Conservation (phyloP, 2,888 invertebrate genomes). For the Heliothis peltigera region DNA sequence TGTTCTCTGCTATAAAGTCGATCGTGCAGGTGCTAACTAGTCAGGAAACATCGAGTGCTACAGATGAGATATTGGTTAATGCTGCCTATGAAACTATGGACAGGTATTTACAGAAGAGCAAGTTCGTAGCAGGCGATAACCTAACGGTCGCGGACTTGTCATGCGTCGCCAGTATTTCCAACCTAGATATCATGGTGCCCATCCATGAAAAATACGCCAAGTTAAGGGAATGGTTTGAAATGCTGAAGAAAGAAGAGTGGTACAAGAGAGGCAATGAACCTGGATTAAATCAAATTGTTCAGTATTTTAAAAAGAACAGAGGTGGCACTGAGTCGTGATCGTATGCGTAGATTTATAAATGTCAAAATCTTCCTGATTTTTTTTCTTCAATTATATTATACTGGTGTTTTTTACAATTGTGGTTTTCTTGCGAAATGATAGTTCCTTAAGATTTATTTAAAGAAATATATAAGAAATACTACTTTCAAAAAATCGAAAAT, state of each 20-base stretch:
- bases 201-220: conserved; percentile 64
- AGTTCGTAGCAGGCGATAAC: conserved; percentile 64
- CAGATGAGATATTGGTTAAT: conserved; percentile 29
- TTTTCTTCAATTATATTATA: too few relatives aligned
- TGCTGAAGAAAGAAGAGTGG: conserved; percentile 64
- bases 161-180: conserved; percentile 63
- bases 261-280: conserved; percentile 66
- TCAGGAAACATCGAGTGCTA: conserved; percentile 1
- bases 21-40: not conserved
- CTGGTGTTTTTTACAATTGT: too few relatives aligned
- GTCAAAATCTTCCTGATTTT: too few relatives aligned
- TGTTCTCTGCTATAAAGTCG: conserved; percentile 58
- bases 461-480: too few relatives aligned
- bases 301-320: conserved; percentile 40
- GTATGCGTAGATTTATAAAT: too few relatives aligned
- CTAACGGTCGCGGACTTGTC: conserved; percentile 73
- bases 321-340: not conserved
- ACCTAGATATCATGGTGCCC: conserved; percentile 63
- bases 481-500: too few relatives aligned
- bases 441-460: too few relatives aligned
- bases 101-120: conserved; percentile 66
- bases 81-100: conserved; percentile 69
- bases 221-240: conserved; percentile 63
- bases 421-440: too few relatives aligned
- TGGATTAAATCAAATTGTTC: conserved; percentile 56